Evolutionary conservation across 2,113 vertebrate genomes (phyloP), one percentile per base, ranked within the genome.

Genomic region (Catharus minimus): DNA sequence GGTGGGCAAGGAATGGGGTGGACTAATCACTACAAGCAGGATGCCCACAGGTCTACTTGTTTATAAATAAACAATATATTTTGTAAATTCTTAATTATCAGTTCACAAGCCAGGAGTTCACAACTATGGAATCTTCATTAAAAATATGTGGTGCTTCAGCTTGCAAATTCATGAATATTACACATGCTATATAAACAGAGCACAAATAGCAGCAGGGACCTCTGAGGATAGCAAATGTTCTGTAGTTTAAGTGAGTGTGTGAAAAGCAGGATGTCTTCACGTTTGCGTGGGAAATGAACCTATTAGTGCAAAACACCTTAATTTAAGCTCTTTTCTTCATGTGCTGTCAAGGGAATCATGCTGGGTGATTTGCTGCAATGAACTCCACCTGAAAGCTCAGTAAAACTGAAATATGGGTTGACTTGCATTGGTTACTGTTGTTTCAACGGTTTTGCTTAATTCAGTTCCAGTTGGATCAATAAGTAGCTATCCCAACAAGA

Each of bases 151-250:
- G 84, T 90, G 82, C 92, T 96, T 96, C 89, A 96, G 90, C 58
- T 93, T 94, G 89, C 75, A 92, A 80, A 47, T 89, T 95, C 93
- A 97, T 98, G 80, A 97, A 97, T 97, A 97, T 97, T 97, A 97
- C 93, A 97, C 46, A 0, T 77, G 47, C 74, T 94, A 43, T 81
- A 85, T 91, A 95, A 96, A 97, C 92, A 82, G 80, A 95, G 86
- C 64, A 78, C 92, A 93, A 95, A 95, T 21, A 82, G 46, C 94
- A 94, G 92, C 56, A 69, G 92, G 95, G 74, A 87, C 85, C 60
- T 96, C 92, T 83, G 82, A 72, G 68, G 93, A 86, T 85, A 95
- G 90, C 74, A 94, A 80, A 89, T 56, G 15, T 76, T 82, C 82
- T 90, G 82, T 26, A 73, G 88, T 73, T 95, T 94, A 91, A 89